Conservation (phyloP, 1,140 invertebrate genomes). For the Chrysopa pallens region DNA sequence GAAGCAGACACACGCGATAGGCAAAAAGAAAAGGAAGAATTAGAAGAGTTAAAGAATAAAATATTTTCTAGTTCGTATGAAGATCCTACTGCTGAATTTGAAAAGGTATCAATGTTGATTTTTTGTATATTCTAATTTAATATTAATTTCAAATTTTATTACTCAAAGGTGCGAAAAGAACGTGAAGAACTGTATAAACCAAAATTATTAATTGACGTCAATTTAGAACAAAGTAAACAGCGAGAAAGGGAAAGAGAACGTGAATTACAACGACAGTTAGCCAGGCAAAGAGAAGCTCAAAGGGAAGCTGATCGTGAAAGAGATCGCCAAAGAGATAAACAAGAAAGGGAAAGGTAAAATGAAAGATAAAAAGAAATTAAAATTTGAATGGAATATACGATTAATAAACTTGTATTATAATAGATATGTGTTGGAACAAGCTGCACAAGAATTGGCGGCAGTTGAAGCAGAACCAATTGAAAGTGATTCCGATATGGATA, state of each 20-base stretch:
- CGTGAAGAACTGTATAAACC: constrained; percentile 72
- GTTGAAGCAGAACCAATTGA: constrained; percentile 48
- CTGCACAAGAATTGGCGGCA: constrained; percentile 33
- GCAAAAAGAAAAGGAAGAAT: constrained; percentile 76
- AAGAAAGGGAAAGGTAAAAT: constrained; percentile 23
- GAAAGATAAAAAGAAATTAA: background rate
- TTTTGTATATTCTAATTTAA: constrained; percentile 1
- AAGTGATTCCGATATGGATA: constrained; percentile 31
- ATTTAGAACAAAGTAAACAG: constrained; percentile 31
- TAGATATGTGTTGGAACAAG: constrained; percentile 27
- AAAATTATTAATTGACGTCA: constrained; percentile 51
- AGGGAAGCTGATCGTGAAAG: constrained; percentile 28
- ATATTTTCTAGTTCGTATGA: constrained; percentile 63
- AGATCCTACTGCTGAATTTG: constrained; percentile 69
- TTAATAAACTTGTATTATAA: constrained; percentile 3
- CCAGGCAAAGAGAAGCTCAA: constrained; percentile 26
- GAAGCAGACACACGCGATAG: constrained; percentile 80
- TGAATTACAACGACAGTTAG: constrained; percentile 22
- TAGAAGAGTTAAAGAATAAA: constrained; percentile 72
- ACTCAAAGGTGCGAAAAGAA: constrained; percentile 42
- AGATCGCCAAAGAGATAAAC: constrained; percentile 24
- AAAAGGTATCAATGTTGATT: constrained; percentile 32
- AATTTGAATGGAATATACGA: background rate
- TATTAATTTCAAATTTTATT: constrained; percentile 6
- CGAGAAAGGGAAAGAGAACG: constrained; percentile 32